Evolutionary conservation across 2,113 vertebrate species (phyloP), one percentile per base, ranked within the genome.

Genomic region (Megaceryle maxima): DNA sequence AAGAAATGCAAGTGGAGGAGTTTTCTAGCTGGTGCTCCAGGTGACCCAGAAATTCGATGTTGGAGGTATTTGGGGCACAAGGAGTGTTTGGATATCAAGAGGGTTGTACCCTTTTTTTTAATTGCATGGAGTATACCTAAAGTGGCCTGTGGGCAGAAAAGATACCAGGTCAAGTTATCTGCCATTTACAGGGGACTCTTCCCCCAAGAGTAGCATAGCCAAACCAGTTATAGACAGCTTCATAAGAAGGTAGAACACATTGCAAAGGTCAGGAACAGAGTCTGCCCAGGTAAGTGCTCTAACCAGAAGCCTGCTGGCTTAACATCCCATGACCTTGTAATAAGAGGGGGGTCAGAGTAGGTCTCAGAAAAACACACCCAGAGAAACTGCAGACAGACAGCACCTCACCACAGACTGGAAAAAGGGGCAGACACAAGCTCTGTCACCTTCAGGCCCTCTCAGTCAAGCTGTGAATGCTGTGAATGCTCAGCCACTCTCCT

Each of bases 151-250:
- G 13, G n/a, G 29, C 44, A 70, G 60, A 50, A 79, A 68, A 63
- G 13, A 31, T 63, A 56, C 19, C 48, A 44, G 14, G 9, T 85
- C 28, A 68, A 67, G 14, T 48, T n/a, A 33, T 2, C 22, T 48
- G 55, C 39, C n/a, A 6, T 55, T 41, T 67, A 33, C 44, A 68
- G 26, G 24, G 24, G 1, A 50, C 70, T 62, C 35, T 16, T 46
- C 33, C 25, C 3, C 2, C 51, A 0, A 0, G 8, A 15, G 13
- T 56, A 46, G 31, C 74, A 37, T 20, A 17, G 46, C 22, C 25
- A 70, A 51, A 56, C 4, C 12, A 8, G 8, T 75, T 83, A 53
- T 0, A 56, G 28, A n/a, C 2, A 29, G 33, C 46, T 86, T 26
- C 55, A 51, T 44, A 43, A 63, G 55, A 14, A 67, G 4, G 39